Evolutionary conservation across 2,888 invertebrate species (phyloP).

Genomic region (Drosophila colorata): DNA sequence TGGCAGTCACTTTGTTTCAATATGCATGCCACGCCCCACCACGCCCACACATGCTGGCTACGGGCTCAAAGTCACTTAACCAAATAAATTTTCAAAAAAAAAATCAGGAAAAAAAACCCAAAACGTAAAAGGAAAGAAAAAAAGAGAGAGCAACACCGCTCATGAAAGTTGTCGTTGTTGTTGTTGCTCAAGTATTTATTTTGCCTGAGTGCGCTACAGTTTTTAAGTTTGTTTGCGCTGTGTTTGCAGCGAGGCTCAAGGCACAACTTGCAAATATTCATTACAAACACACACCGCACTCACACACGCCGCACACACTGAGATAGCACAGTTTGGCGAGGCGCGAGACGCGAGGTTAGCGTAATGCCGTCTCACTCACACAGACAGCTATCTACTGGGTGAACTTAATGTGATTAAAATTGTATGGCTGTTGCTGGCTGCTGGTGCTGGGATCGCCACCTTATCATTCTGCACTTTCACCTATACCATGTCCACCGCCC

Average conservation of each 20-base stretch:
- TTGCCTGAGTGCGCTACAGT: conserved; percentile 79
- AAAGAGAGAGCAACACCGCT: conserved; percentile 21
- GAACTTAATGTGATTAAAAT: conserved; percentile 79
- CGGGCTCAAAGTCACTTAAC: conserved; percentile 73
- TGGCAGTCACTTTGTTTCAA: conserved; percentile 72
- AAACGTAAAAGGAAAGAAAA: conserved; percentile 10
- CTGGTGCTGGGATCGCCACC: conserved; percentile 27
- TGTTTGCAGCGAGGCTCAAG: conserved; percentile 63
- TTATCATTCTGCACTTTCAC: conserved; percentile 55
- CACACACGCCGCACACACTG: conserved; percentile 13
- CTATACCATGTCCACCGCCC: conserved; percentile 31
- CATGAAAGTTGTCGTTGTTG: conserved; percentile 9
- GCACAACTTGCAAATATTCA: conserved; percentile 72
- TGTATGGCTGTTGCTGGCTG: conserved; percentile 60
- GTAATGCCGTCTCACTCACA: conserved; percentile 22
- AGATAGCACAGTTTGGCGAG: background rate
- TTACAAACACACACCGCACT: conserved; percentile 45
- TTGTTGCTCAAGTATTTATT: conserved; percentile 70
- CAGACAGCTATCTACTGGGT: conserved; percentile 36
- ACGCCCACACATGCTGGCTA: conserved; percentile 32
- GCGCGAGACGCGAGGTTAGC: conserved; percentile 12
- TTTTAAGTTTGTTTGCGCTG: conserved; percentile 79
- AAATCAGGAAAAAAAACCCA: conserved; percentile 8
- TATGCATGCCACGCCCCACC: conserved; percentile 62
- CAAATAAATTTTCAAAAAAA: conserved; percentile 68